These are phyloP conservation scores for Acipenser ruthenus DNA, from an alignment of 2,797 vertebrate genomes.

Conservation along the genomic window DNA sequence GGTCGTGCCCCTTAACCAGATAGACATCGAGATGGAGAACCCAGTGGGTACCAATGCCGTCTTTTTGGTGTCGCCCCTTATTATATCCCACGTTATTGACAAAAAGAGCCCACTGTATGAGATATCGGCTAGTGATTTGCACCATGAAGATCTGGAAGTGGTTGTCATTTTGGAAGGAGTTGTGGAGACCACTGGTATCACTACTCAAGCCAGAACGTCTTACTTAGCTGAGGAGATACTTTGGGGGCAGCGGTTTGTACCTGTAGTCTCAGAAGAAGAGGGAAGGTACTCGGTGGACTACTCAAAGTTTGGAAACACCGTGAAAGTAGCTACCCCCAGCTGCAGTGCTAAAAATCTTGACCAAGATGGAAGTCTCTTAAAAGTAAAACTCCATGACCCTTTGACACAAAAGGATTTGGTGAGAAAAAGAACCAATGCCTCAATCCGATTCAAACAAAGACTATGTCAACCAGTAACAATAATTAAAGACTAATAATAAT, in stretches of 20 bases:
- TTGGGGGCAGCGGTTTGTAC: constrained; percentile 91
- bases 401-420: constrained; percentile 48
- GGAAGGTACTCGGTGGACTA: constrained; percentile 93
- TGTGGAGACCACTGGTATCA: constrained; percentile 97
- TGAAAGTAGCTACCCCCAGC: constrained; percentile 75
- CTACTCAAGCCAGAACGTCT: constrained; percentile 92
- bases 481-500: too few species aligned
- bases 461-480: background rate
- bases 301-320: constrained; percentile 90
- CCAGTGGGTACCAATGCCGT: constrained; percentile 84
- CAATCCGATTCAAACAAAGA: constrained; percentile 33
- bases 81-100: constrained; percentile 87
- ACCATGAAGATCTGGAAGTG: constrained; percentile 80
- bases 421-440: constrained; percentile 54
- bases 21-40: constrained; percentile 92
- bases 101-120: constrained; percentile 83
- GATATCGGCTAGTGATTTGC: constrained; percentile 68
- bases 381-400: constrained; percentile 48
- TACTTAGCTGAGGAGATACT: constrained; percentile 92
- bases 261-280: constrained; percentile 84
- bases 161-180: constrained; percentile 91
- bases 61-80: constrained; percentile 91
- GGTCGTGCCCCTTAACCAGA: constrained; percentile 85
- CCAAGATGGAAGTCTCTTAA: constrained; percentile 61
- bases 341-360: constrained; percentile 81